Conservation (phyloP, 2,113 vertebrate genomes). For the Zingel zingel region DNA sequence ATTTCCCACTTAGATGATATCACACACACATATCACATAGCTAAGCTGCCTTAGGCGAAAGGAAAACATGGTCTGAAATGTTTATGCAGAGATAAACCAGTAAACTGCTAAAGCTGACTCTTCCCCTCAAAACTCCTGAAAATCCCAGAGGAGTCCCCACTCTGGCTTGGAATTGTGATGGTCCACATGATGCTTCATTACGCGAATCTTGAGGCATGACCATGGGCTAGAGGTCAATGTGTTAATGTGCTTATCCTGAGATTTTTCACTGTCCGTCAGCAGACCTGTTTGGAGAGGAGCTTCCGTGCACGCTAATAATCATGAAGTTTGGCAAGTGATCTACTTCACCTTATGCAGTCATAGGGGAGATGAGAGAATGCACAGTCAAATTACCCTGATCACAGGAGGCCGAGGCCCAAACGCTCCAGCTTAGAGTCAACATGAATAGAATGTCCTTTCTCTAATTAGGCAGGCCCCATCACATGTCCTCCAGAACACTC, state of each 20-base stretch:
- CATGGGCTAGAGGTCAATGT: constrained; percentile 46
- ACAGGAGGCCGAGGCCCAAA: constrained; percentile 40
- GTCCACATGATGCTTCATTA: constrained; percentile 53
- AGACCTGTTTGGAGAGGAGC: constrained; percentile 4
- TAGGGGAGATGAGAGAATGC: constrained; percentile 29
- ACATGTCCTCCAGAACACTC: constrained; percentile 33
- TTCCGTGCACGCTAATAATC: not conserved
- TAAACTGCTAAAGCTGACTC: constrained; percentile 14
- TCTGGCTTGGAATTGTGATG: not conserved
- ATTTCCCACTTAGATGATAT: constrained; percentile 13
- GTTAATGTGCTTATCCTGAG: constrained; percentile 38
- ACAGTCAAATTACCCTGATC: constrained; percentile 65
- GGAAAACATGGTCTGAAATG: constrained; percentile 26
- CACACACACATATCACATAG: not conserved
- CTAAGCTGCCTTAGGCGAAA: constrained; percentile 1
- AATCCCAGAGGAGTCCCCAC: not conserved
- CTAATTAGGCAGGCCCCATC: constrained; percentile 57
- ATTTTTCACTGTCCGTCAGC: constrained; percentile 40
- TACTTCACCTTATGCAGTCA: constrained; percentile 46
- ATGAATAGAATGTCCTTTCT: constrained; percentile 60
- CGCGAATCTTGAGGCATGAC: constrained; percentile 17
- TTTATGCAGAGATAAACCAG: constrained; percentile 21
- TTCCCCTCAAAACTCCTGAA: not conserved
- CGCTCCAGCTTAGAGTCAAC: constrained; percentile 46
- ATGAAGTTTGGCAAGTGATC: constrained; percentile 23